Evolutionary conservation across 2,797 vertebrate genomes (phyloP).

Genomic region (Onychomys torridus): DNA sequence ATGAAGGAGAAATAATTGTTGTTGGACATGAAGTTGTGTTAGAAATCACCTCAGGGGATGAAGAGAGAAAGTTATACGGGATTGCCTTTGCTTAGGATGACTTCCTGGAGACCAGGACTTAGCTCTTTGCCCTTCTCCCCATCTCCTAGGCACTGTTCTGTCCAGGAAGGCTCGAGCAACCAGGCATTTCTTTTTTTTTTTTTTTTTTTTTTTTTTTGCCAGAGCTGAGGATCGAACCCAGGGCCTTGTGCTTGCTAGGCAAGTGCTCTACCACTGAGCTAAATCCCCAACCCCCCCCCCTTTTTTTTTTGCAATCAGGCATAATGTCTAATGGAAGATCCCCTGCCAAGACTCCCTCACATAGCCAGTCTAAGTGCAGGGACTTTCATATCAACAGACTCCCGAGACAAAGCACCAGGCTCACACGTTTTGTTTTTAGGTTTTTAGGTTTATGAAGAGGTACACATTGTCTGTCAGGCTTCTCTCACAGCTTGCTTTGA

Average conservation of each 20-base stretch:
- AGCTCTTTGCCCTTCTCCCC: neutral
- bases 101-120: neutral
- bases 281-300: too few relatives aligned
- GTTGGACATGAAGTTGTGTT: neutral
- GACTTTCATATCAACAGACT: neutral
- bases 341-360: neutral
- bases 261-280: too few relatives aligned
- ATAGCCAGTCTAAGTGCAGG: neutral
- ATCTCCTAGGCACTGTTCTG: neutral
- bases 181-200: too few relatives aligned
- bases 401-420: neutral
- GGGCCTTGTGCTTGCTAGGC: too few relatives aligned
- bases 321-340: neutral
- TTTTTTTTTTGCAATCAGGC: neutral
- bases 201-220: too few relatives aligned
- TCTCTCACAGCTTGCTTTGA: neutral
- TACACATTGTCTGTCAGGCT: neutral
- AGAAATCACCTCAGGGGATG: neutral
- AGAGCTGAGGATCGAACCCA: too few relatives aligned
- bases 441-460: neutral
- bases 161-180: neutral
- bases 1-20: neutral
- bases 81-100: neutral
- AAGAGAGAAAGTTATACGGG: neutral
- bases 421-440: constrained; percentile 15